Conservation (phyloP, 2,797 vertebrate genomes). For the Galagoides demidoff region DNA sequence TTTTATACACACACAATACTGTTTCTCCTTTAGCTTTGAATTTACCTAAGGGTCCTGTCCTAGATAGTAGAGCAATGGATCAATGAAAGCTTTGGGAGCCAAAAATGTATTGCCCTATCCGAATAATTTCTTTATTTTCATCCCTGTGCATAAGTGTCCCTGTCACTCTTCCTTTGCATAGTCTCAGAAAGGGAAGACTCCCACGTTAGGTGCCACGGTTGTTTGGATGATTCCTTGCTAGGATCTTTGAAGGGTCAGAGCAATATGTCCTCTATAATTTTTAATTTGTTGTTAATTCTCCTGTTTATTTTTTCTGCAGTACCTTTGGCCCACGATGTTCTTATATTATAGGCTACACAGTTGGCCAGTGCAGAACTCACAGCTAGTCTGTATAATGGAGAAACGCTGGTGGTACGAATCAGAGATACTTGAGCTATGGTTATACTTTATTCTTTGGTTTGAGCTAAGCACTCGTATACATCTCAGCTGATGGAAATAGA, state of each 20-base stretch:
- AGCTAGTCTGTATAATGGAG: background rate
- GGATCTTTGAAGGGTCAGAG: background rate
- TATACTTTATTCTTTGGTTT: no score
- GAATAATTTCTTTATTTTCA: background rate
- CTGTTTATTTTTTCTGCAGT: constrained; percentile 11
- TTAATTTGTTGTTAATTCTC: background rate
- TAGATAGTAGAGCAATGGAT: background rate
- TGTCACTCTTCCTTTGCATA: background rate
- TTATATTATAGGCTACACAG: background rate
- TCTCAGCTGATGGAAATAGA: background rate
- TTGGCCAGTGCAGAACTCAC: background rate
- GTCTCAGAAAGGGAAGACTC: background rate
- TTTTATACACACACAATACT: background rate
- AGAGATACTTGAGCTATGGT: background rate
- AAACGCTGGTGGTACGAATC: background rate
- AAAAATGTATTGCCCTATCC: background rate
- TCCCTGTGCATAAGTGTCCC: background rate
- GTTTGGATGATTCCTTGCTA: background rate
- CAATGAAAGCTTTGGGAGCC: background rate
- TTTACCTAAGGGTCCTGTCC: background rate
- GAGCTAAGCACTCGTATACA: background rate
- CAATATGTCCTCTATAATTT: background rate
- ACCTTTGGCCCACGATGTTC: background rate
- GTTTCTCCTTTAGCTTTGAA: background rate
- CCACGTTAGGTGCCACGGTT: background rate